Evolutionary conservation across 2,113 vertebrate species (phyloP), one percentile per base, ranked within the genome.

Genomic region (Xenus cinereus): DNA sequence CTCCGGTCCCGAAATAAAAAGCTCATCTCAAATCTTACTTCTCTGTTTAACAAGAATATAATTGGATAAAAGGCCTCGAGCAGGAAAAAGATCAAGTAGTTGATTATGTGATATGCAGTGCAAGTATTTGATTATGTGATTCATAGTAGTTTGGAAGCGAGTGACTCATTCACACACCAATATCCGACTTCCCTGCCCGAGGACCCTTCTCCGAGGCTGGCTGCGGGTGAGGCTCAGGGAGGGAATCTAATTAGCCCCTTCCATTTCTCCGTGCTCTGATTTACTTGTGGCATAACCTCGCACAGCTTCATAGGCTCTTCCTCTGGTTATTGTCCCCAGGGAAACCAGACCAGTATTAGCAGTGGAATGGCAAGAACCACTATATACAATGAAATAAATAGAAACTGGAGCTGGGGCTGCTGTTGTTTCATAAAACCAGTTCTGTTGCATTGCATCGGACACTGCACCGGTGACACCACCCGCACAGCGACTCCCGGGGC

Each of bases 71-170:
- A 88, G 94, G 86, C 90, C 95, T 93, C 28, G 4, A 96, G 94
- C 91, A 97, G 95, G 97, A 97, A 97, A 97, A 82, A 97, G 91
- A 97, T 85, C 96, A 94, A 95, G 95, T 81, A 96, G 91, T 41
- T 97, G 95, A 95, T 97, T 97, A 97, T 93, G 94, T 71, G 91
- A 95, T 95, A 97, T 78, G 89, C 91, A 93, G 90, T 80, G 72
- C 97, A 97, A 96, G 91, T 95, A 97, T 96, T 96, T 97, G 94
- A 97, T 97, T 97, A 95, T 84, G 73, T 96, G 93, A 97, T 97
- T 97, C 97, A 96, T 37, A 53, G 91, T 45, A 78, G 83, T 90
- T 94, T 91, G 91, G 90, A 87, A 96, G 78, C 10, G 62, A 93
- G 90, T 97, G 95, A 95, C 87, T 94, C 96, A 96, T 91, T 97